Conservation (phyloP, 2,888 invertebrate species). For the Cryptops parisi region DNA sequence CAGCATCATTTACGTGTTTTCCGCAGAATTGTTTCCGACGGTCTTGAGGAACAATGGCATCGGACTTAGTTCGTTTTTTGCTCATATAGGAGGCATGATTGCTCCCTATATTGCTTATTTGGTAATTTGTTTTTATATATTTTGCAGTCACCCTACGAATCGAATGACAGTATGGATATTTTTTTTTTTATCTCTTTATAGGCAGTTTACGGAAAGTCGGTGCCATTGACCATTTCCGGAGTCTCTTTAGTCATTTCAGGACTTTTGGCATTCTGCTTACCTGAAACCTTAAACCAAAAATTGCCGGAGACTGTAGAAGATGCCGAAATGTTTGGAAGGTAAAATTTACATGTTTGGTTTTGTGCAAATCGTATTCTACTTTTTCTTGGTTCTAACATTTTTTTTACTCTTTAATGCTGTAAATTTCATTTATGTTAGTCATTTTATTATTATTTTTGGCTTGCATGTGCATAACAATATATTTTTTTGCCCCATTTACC, state of each 20-base stretch:
- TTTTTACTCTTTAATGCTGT: too few species aligned
- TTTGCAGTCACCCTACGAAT: background rate
- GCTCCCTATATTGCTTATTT: conserved; percentile 69
- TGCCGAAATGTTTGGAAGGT: conserved; percentile 11
- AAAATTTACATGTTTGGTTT: too few species aligned
- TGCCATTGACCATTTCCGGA: conserved; percentile 7
- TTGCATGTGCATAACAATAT: too few species aligned
- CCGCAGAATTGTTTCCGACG: conserved; percentile 78
- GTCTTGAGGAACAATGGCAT: conserved; percentile 74
- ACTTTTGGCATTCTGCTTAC: conserved; percentile 2
- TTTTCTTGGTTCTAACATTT: too few species aligned
- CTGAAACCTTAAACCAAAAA: conserved; percentile 6
- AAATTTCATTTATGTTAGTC: too few species aligned
- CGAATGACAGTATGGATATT: background rate
- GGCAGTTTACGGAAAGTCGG: background rate
- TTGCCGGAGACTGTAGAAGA: conserved; percentile 9
- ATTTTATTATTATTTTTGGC: too few species aligned
- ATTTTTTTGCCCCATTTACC: too few species aligned
- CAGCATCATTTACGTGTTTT: conserved; percentile 71
- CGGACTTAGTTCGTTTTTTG: conserved; percentile 69
- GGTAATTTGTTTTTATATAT: conserved; percentile 25
- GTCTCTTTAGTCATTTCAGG: background rate
- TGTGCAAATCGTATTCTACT: too few species aligned
- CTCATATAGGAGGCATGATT: conserved; percentile 68
- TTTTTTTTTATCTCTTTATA: background rate